These are phyloP conservation scores for Latheticus oryzae DNA, from an alignment of 2,888 invertebrate species.

Conservation along the genomic window DNA sequence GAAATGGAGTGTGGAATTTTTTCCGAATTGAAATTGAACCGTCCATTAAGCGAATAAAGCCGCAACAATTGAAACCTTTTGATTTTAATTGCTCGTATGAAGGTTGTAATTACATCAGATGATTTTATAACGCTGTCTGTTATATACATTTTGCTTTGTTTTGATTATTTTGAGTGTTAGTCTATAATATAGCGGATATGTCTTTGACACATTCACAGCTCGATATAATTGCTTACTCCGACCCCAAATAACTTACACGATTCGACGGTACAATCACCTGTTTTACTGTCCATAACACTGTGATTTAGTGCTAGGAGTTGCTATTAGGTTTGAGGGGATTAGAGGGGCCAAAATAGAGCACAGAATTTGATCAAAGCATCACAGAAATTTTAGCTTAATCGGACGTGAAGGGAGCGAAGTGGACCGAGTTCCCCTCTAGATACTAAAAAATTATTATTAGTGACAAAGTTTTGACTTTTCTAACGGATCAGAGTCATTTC, in stretches of 20 bases:
- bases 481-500: too few relatives aligned
- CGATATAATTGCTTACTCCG: slow-evolving; percentile 55
- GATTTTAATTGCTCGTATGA: slow-evolving; percentile 50
- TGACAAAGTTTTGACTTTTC: too few relatives aligned
- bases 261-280: slow-evolving; percentile 59
- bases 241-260: slow-evolving; percentile 56
- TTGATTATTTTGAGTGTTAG: slow-evolving; percentile 2
- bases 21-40: slow-evolving; percentile 29
- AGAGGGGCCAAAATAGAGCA: too few relatives aligned
- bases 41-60: slow-evolving; percentile 30
- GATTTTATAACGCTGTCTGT: slow-evolving; percentile 23
- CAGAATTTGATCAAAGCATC: background rate
- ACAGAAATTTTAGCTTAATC: background rate
- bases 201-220: slow-evolving; percentile 55
- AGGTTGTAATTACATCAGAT: slow-evolving; percentile 43
- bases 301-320: slow-evolving; percentile 40
- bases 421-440: too few relatives aligned
- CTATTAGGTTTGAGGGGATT: slow-evolving; percentile 39
- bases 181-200: slow-evolving; percentile 38
- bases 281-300: slow-evolving; percentile 59
- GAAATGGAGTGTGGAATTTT: slow-evolving; percentile 9
- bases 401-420: too few relatives aligned
- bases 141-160: slow-evolving; percentile 27
- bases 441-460: too few relatives aligned
- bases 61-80: slow-evolving; percentile 44